Percentiles rank a stretch among this genome's conserved stretches.
Conservation (phyloP, 1,140 invertebrate genomes). For the Tribolium castaneum region DNA sequence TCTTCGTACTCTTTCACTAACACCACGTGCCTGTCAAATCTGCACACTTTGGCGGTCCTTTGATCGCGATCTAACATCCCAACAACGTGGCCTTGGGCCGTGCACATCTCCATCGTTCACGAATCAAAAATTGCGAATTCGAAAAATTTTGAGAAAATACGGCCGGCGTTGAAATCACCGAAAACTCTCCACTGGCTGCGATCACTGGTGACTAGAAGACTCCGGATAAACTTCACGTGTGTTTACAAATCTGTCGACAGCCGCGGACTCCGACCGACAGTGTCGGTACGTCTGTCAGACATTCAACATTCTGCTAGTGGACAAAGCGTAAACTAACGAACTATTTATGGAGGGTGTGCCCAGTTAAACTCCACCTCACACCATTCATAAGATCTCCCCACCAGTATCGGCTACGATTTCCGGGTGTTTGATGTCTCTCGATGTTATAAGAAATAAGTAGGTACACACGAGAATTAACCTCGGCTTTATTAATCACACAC, state of each 20-base stretch:
- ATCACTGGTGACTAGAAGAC: conserved; percentile 39
- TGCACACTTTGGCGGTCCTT: conserved; percentile 54
- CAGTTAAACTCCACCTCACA: conserved; percentile 32
- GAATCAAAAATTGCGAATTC: not conserved
- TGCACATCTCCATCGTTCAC: not conserved
- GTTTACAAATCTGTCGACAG: conserved; percentile 24
- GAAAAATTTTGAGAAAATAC: not conserved
- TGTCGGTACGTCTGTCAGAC: conserved; percentile 48
- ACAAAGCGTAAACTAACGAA: conserved; percentile 42
- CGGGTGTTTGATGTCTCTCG: conserved; percentile 11
- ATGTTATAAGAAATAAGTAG: not conserved
- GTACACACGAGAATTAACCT: conserved; percentile 14
- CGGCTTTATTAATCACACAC: conserved; percentile 25
- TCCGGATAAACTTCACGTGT: not conserved
- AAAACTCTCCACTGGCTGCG: conserved; percentile 31
- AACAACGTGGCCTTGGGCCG: conserved; percentile 45
- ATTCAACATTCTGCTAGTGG: conserved; percentile 44
- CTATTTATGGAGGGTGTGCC: conserved; percentile 51
- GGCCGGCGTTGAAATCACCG: conserved; percentile 13
- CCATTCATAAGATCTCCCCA: conserved; percentile 36
- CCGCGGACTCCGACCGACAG: conserved; percentile 29
- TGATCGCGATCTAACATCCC: conserved; percentile 59
- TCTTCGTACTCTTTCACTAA: conserved; percentile 16
- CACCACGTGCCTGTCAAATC: conserved; percentile 28
- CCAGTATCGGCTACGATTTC: conserved; percentile 32